Conservation (phyloP, 2,113 vertebrate genomes). For the Brienomyrus brachyistius region DNA sequence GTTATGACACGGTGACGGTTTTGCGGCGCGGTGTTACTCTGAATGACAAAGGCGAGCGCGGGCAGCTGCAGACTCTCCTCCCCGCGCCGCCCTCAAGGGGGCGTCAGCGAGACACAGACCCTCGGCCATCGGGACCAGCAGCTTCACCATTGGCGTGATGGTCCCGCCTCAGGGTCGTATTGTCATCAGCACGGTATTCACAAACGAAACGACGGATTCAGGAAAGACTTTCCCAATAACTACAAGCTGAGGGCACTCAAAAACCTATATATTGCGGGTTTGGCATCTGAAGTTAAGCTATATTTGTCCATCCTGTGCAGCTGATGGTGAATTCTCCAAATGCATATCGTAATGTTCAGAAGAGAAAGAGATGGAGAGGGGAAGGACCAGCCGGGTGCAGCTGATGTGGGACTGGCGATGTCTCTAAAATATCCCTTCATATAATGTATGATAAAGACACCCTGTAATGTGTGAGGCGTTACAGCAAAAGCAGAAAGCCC, state of each 20-base stretch:
- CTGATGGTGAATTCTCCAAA: background rate
- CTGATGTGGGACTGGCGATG: background rate
- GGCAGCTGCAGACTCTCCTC: background rate
- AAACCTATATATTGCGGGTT: background rate
- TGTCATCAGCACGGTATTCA: background rate
- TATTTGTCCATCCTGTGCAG: background rate
- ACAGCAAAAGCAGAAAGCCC: background rate
- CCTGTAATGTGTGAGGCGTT: background rate
- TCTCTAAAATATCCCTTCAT: background rate
- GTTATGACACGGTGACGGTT: background rate
- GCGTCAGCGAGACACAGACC: background rate
- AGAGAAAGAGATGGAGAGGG: background rate
- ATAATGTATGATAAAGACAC: background rate
- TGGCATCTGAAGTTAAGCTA: background rate
- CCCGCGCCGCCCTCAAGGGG: background rate
- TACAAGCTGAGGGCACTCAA: background rate
- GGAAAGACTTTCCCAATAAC: background rate
- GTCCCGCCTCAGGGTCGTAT: background rate
- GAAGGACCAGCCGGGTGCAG: background rate
- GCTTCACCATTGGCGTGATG: background rate
- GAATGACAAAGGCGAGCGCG: slow-evolving; percentile 60
- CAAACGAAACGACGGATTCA: background rate
- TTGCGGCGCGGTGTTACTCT: background rate
- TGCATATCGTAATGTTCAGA: background rate
- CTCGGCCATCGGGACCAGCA: background rate